A percentile compares a stretch with the other conserved stretches of the same genome.
Evolutionary conservation across 1,140 invertebrate species (phyloP).

Genomic region (Drosophila sp.): DNA sequence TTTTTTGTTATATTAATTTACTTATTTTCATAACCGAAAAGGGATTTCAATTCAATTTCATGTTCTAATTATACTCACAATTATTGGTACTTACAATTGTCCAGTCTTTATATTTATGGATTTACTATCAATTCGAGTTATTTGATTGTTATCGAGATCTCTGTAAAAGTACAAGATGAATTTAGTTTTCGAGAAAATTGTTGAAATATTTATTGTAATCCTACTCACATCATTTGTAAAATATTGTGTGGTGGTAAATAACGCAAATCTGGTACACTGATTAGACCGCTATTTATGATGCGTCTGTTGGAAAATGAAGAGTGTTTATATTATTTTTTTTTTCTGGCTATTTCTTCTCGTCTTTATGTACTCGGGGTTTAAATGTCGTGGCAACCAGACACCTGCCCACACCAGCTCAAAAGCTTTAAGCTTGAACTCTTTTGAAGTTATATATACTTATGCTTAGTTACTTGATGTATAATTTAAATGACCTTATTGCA

Average conservation of each 20-base stretch:
- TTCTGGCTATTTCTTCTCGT: background rate
- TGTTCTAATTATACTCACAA: too few species aligned
- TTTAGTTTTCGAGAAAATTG: background rate
- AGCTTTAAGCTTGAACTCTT: background rate
- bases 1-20: too few species aligned
- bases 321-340: background rate
- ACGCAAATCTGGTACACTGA: constrained; percentile 84
- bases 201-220: background rate
- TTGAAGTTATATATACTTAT: background rate
- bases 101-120: constrained; percentile 84
- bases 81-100: constrained; percentile 84
- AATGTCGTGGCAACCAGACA: background rate
- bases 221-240: constrained; percentile 86
- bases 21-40: too few species aligned
- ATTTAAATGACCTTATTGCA: background rate
- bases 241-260: constrained; percentile 83
- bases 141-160: constrained; percentile 86
- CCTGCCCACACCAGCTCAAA: background rate
- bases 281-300: constrained; percentile 85
- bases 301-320: constrained; percentile 77
- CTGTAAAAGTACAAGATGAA: constrained; percentile 62
- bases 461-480: too few species aligned
- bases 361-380: background rate
- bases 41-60: too few species aligned
- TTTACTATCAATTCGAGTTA: constrained; percentile 83